Percentiles rank a stretch among this genome's conserved stretches.
Evolutionary conservation across 2,888 invertebrate genomes (phyloP).

Genomic region (Digitonthophagus gazella): DNA sequence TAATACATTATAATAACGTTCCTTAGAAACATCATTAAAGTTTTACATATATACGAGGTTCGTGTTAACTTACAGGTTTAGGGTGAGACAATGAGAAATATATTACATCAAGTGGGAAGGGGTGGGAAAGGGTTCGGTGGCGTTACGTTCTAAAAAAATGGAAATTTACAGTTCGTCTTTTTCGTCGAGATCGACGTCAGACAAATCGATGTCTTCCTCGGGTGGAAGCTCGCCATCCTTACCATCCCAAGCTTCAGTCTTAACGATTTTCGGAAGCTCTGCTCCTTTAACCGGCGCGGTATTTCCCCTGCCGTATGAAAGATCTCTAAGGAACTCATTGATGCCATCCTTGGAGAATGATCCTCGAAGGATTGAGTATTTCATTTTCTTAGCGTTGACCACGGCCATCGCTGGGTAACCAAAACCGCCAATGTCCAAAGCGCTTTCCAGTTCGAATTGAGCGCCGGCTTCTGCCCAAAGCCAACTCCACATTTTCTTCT

Average conservation of each 20-base stretch:
- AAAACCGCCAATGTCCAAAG: constrained; percentile 94
- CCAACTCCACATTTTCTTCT: constrained; percentile 95
- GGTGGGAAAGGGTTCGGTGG: not conserved
- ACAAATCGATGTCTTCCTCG: constrained; percentile 89
- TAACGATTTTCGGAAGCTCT: constrained; percentile 68
- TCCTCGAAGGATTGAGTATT: constrained; percentile 89
- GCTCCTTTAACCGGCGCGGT: constrained; percentile 86
- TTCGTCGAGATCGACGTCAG: constrained; percentile 81
- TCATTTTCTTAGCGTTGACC: constrained; percentile 94
- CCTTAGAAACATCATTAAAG: not conserved
- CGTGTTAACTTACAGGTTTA: not conserved
- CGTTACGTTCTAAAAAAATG: not conserved
- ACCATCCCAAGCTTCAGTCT: constrained; percentile 86
- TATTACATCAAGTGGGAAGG: not conserved
- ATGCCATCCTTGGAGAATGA: constrained; percentile 94
- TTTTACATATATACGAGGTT: not conserved
- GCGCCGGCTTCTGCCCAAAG: constrained; percentile 92
- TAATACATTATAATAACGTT: not conserved
- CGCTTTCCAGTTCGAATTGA: constrained; percentile 80
- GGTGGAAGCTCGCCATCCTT: constrained; percentile 84
- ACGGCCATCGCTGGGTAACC: constrained; percentile 99
- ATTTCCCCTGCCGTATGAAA: constrained; percentile 88
- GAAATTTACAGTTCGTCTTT: constrained; percentile 69
- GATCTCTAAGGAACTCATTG: constrained; percentile 88
- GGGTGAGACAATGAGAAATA: not conserved